These are phyloP conservation scores for Monoplex corrugatus DNA, from an alignment of 2,888 invertebrate genomes.

Conservation along the genomic window DNA sequence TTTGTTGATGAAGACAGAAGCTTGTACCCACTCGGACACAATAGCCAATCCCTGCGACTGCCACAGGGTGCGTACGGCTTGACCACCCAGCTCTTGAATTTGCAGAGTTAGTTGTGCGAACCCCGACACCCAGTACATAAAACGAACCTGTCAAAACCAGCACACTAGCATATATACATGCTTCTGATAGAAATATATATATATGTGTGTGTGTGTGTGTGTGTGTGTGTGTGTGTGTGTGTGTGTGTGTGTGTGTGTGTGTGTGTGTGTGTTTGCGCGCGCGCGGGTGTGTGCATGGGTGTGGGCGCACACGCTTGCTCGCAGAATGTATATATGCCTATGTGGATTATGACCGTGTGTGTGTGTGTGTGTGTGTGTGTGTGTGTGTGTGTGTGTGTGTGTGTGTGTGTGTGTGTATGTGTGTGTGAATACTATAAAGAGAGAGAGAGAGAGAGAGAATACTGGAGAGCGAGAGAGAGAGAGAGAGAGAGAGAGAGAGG, in stretches of 20 bases:
- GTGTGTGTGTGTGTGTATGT: neutral
- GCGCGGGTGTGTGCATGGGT: neutral
- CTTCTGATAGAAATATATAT: no score
- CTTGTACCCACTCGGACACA: neutral
- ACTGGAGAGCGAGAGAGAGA: neutral
- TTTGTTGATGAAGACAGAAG: neutral
- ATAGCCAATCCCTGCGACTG: neutral
- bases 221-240: neutral
- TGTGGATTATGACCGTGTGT: no score
- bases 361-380: no score
- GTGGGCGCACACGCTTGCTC: no score
- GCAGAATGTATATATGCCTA: no score
- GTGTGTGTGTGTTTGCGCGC: neutral
- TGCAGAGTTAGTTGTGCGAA: constrained; percentile 1
- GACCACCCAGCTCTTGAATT: neutral
- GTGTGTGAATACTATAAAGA: neutral
- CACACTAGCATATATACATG: neutral
- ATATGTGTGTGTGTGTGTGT: no score
- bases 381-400: neutral
- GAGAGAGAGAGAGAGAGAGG: constrained; percentile 6
- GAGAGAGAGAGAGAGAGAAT: neutral
- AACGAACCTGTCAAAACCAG: constrained; percentile 19
- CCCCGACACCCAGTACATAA: constrained; percentile 32
- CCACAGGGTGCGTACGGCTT: neutral
- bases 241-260: neutral